These are phyloP conservation scores for Conopomorpha cramerella DNA, from an alignment of 1,140 invertebrate species.

Conservation along the genomic window DNA sequence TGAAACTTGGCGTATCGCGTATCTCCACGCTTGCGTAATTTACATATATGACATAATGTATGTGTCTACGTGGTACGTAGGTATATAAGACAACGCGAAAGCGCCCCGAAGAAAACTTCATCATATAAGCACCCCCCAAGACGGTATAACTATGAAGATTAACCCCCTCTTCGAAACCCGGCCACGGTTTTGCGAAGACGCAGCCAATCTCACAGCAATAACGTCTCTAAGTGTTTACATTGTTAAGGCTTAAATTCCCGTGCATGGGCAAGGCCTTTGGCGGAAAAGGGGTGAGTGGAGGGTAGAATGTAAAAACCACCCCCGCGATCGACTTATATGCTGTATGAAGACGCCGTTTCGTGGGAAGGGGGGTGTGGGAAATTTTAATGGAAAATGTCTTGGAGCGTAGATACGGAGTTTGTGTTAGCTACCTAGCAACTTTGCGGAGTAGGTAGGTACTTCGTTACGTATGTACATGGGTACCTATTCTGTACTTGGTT, in stretches of 20 bases:
- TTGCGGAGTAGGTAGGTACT: too few relatives aligned
- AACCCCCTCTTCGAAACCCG: constrained; percentile 15
- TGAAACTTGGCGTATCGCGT: too few relatives aligned
- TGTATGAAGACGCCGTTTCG: constrained; percentile 45
- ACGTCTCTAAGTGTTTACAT: background rate
- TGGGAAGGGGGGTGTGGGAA: constrained; percentile 11
- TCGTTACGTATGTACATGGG: too few relatives aligned
- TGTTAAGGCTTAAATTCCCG: constrained; percentile 11
- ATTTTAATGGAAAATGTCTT: constrained; percentile 4
- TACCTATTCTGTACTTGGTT: too few relatives aligned
- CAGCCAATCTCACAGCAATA: background rate
- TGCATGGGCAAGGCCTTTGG: constrained; percentile 8
- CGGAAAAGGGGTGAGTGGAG: constrained; percentile 23
- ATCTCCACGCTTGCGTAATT: too few relatives aligned
- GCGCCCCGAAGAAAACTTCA: constrained; percentile 37
- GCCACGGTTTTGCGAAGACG: too few relatives aligned
- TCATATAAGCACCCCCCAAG: constrained; percentile 43
- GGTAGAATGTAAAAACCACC: constrained; percentile 58
- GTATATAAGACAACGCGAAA: constrained; percentile 14
- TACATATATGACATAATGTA: too few relatives aligned
- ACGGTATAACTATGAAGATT: constrained; percentile 57
- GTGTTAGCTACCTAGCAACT: too few relatives aligned
- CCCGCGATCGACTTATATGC: constrained; percentile 58
- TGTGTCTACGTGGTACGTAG: too few relatives aligned
- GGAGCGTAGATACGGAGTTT: background rate